A percentile compares a stretch with the other conserved stretches of the same genome.
phyloP scores from a whole-genome alignment of 2,888 invertebrate species.

The Dasypolia templi region DNA sequence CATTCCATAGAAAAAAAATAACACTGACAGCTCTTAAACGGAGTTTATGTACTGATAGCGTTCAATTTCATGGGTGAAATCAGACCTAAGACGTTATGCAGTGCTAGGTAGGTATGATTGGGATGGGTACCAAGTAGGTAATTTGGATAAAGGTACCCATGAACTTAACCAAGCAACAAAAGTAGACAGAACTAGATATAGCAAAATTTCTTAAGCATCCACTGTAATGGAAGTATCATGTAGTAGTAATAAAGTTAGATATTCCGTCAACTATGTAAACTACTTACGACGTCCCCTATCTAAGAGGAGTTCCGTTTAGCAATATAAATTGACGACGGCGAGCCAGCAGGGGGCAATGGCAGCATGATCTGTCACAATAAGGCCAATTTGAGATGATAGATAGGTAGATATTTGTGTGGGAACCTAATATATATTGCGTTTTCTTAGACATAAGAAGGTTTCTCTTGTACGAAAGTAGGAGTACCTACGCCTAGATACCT shows the following conservation, averaged over 20 bases:
- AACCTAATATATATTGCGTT: neutral
- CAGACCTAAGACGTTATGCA: too few relatives aligned
- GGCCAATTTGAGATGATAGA: slow-evolving; percentile 53
- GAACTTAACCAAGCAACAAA: too few relatives aligned
- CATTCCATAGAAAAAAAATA: too few relatives aligned
- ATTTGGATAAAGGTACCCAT: neutral
- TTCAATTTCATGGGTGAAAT: too few relatives aligned
- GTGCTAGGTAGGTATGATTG: neutral
- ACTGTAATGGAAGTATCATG: slow-evolving; percentile 78
- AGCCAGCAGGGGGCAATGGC: slow-evolving; percentile 36
- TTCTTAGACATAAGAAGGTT: neutral
- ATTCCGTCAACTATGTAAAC: slow-evolving; percentile 74
- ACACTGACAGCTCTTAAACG: too few relatives aligned
- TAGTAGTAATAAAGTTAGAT: slow-evolving; percentile 73
- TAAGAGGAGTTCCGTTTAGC: slow-evolving; percentile 72
- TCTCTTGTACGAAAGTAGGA: neutral
- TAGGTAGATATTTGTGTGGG: neutral
- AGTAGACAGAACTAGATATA: neutral
- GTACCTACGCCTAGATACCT: neutral
- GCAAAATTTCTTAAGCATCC: slow-evolving; percentile 6
- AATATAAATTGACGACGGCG: slow-evolving; percentile 75
- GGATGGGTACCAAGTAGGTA: neutral
- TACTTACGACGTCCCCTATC: slow-evolving; percentile 71
- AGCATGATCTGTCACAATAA: slow-evolving; percentile 65
- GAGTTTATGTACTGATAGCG: too few relatives aligned